phyloP scores from a whole-genome alignment of 2,113 vertebrate genomes.

The Cavia porcellus region DNA sequence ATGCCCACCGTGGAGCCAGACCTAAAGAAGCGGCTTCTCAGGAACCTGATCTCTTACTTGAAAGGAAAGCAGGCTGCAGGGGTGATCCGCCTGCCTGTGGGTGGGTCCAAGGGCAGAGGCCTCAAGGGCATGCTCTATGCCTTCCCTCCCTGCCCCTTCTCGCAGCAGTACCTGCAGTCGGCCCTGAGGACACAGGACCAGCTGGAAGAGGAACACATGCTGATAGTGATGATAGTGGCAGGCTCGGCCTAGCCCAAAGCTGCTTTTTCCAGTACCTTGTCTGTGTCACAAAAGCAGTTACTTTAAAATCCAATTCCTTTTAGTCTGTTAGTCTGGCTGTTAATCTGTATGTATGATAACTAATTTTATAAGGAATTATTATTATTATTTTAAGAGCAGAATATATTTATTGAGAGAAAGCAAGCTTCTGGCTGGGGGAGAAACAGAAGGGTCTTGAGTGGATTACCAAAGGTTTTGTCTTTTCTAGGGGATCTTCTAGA shows the following conservation, averaged over 20 bases:
- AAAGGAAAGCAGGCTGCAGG: conserved; percentile 99
- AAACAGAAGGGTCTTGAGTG: no score
- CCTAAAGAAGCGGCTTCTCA: conserved; percentile 96
- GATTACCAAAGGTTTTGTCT: no score
- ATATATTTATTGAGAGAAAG: no score
- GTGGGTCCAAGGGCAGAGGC: conserved; percentile 93
- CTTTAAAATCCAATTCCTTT: conserved; percentile 78
- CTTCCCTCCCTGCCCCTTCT: conserved; percentile 98
- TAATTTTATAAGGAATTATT: neutral
- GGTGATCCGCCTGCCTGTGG: conserved; percentile 96
- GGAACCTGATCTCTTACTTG: conserved; percentile 99
- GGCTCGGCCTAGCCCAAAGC: conserved; percentile 93
- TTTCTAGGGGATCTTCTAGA: no score
- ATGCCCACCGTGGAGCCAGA: conserved; percentile 91
- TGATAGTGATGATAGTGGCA: conserved; percentile 96
- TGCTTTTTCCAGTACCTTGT: neutral
- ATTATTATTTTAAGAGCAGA: no score
- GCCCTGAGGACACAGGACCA: conserved; percentile 95
- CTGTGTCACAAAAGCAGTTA: conserved; percentile 79
- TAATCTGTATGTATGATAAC: neutral
- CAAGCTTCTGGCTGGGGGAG: no score
- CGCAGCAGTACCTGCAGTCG: conserved; percentile 96
- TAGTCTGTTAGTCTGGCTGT: neutral
- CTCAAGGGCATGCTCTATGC: conserved; percentile 97
- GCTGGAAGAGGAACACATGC: conserved; percentile 98